Percentiles rank a stretch among this genome's conserved stretches.
These are phyloP conservation scores for Eulemur mongoz DNA, from an alignment of 2,797 vertebrate species.

Conservation along the genomic window DNA sequence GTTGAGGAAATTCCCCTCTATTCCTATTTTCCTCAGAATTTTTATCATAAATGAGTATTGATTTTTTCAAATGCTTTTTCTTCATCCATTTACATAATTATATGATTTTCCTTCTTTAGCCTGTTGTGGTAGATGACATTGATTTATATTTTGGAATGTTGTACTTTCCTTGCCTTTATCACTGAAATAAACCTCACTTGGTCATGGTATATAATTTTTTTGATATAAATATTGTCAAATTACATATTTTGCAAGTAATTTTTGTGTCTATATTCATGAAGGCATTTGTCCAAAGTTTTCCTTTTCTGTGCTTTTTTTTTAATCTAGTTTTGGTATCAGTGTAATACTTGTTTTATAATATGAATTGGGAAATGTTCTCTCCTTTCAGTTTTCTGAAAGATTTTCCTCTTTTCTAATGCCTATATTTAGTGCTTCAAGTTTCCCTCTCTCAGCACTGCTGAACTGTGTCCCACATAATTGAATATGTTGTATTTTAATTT, in stretches of 20 bases:
- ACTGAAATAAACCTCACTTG: neutral
- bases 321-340: neutral
- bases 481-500: neutral
- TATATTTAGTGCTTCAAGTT: neutral
- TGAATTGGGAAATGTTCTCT: neutral
- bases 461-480: neutral
- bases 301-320: neutral
- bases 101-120: neutral
- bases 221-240: neutral
- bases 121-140: neutral
- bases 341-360: neutral
- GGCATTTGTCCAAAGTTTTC: neutral
- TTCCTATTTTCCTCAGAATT: neutral
- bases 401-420: neutral
- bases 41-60: neutral
- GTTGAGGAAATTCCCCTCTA: neutral
- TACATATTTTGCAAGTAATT: neutral
- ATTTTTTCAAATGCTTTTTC: neutral
- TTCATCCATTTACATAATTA: neutral
- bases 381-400: neutral
- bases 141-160: neutral
- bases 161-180: neutral
- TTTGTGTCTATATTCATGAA: neutral
- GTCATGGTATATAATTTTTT: no score
- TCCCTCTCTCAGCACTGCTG: neutral